Base-by-base conservation (phyloP, 2,113 vertebrate genomes). In the Pycnonotus jocosus region DNA sequence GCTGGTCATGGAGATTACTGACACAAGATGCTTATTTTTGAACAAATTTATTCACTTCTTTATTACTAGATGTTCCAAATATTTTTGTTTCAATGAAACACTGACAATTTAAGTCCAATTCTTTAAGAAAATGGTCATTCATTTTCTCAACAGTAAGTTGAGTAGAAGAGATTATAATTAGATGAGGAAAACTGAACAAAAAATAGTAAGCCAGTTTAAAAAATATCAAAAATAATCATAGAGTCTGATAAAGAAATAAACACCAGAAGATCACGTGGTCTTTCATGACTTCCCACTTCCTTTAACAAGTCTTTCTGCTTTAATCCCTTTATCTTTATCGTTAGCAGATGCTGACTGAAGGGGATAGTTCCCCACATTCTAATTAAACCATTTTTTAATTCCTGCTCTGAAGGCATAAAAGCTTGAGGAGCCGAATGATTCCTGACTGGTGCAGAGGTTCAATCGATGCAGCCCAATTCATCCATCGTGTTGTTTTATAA, bases 311-410 rank as follows among this genome's bases (percentile, higher is more conserved):
- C 50, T 60, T 64, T 81, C 48, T 92, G 35, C 10, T 93, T 86
- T 65, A 92, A 90, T 44, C 53, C 73, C 78, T 95, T 70, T 87
- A 89, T 92, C 70, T 94, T 97, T 91, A 79, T 74, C 76, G 74
- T 88, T 92, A 95, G 69, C 88, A 90, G 81, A 86, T 91, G 45
- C 64, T 95, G 94, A 95, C 81, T 95, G 74, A 94, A 97, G 92
- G 60, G 64, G 58, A 90, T 85, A 88, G 42, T 92, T 97, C 71
- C 50, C 76, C 37, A 82, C 38, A 45, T 85, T 96, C 50, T 97
- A 97, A 98, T 97, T 97, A 97, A 97, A 81, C 73, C 47, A 96
- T 95, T 96, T 97, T 97, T 97, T 88, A 97, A 93, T 95, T 97
- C 86, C 40, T 30, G 92, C 73, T 95, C 66, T 81, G 13, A 86